Percentiles rank a stretch among this genome's conserved stretches.
phyloP scores from a whole-genome alignment of 2,797 vertebrate species.

The Fundulus diaphanus region DNA sequence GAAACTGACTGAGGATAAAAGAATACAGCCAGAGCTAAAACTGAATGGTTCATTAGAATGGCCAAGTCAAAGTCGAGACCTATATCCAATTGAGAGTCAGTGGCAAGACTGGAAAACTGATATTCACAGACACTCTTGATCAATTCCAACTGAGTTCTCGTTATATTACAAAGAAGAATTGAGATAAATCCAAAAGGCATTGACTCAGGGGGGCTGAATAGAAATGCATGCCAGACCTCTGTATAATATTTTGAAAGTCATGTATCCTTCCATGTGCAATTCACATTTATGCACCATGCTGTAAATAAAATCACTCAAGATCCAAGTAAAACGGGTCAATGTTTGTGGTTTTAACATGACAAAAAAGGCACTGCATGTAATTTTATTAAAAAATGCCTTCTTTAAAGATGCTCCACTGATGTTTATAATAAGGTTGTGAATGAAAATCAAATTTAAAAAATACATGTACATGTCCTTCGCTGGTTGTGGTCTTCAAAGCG shows the following conservation, averaged over 20 bases:
- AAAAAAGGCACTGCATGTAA: background rate
- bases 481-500: background rate
- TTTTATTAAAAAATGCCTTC: background rate
- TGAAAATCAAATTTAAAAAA: background rate
- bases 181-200: background rate
- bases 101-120: background rate
- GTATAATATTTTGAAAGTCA: too few relatives aligned
- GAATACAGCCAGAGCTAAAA: too few relatives aligned
- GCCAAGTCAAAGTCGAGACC: too few relatives aligned
- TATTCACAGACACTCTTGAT: background rate
- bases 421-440: background rate
- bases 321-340: background rate
- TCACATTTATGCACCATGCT: too few relatives aligned
- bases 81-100: background rate
- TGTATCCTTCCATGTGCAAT: too few relatives aligned
- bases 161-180: background rate
- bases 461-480: background rate
- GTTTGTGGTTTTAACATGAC: background rate
- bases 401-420: background rate
- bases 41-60: too few relatives aligned
- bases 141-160: background rate
- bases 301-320: too few relatives aligned
- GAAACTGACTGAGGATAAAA: too few relatives aligned
- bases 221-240: too few relatives aligned
- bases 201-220: too few relatives aligned